Conservation (phyloP, 2,113 vertebrate species). For the Platichthys stellatus region DNA sequence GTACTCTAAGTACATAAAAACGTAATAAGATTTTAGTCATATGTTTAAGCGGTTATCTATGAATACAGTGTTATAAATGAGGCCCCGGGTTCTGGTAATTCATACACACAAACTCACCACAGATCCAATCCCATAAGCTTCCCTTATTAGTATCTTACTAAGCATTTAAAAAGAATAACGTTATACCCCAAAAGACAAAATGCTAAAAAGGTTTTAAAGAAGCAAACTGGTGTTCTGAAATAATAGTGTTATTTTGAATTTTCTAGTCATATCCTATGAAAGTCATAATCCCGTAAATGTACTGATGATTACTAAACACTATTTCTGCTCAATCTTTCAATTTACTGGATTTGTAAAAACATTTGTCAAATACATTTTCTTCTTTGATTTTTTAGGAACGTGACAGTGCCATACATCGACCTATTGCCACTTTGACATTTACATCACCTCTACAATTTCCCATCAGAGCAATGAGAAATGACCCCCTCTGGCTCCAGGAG, state of each 20-base stretch:
- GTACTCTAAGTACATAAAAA: too few species aligned
- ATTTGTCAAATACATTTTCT: not conserved
- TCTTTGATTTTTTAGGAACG: slow-evolving; percentile 6
- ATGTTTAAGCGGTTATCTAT: too few species aligned
- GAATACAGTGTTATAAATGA: too few species aligned
- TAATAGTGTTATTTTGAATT: not conserved
- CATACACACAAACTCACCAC: too few species aligned
- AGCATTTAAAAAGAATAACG: too few species aligned
- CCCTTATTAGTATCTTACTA: too few species aligned
- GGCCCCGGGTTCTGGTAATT: too few species aligned
- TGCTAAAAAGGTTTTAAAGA: too few species aligned
- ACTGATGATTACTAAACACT: not conserved
- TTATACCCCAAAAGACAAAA: too few species aligned
- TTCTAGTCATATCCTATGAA: not conserved
- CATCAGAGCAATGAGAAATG: slow-evolving; percentile 39
- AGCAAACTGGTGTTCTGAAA: not conserved
- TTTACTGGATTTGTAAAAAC: not conserved
- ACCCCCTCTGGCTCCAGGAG: slow-evolving; percentile 12
- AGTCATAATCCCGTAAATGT: not conserved
- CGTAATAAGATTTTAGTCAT: too few species aligned
- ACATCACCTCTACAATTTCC: slow-evolving; percentile 37
- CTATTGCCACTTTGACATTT: slow-evolving; percentile 32
- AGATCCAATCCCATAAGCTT: too few species aligned
- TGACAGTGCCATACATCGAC: slow-evolving; percentile 22
- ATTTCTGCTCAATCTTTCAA: slow-evolving; percentile 2